phyloP scores from a whole-genome alignment of 2,888 invertebrate genomes.

The Odontocolon sp. region DNA sequence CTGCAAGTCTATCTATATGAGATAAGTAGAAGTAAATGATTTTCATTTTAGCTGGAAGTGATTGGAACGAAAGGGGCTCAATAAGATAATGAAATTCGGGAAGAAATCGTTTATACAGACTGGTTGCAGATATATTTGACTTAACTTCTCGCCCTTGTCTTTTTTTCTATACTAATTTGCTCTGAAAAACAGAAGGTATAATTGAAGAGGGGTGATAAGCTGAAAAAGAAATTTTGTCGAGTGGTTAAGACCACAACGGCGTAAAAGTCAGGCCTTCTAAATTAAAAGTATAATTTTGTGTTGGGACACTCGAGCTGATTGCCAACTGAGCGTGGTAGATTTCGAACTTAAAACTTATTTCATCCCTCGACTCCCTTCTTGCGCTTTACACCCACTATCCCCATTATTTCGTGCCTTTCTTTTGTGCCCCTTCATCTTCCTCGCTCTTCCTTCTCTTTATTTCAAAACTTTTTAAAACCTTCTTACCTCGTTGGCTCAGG shows the following conservation, averaged over 20 bases:
- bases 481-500: conserved; percentile 65
- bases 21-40: too few species aligned
- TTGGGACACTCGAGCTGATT: conserved; percentile 60
- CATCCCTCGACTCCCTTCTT: conserved; percentile 29
- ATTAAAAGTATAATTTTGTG: conserved; percentile 72
- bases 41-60: too few species aligned
- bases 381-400: conserved; percentile 46
- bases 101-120: too few species aligned
- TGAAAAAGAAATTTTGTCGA: conserved; percentile 6
- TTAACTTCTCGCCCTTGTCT: too few species aligned
- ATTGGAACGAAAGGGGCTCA: too few species aligned
- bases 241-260: conserved; percentile 16
- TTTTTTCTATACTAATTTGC: too few species aligned
- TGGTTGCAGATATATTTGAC: too few species aligned
- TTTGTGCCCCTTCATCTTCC: conserved; percentile 21
- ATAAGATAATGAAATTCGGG: too few species aligned
- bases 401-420: conserved; percentile 36
- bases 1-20: too few species aligned
- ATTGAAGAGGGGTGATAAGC: neutral
- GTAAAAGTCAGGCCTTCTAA: conserved; percentile 50
- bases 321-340: conserved; percentile 64
- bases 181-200: neutral
- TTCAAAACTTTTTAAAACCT: conserved; percentile 59
- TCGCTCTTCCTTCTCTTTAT: conserved; percentile 26
- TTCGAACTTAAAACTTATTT: conserved; percentile 64